A percentile compares a stretch with the other conserved stretches of the same genome.
Evolutionary conservation across 2,113 vertebrate species (phyloP).

Genomic region (Hymenochirus boettgeri): DNA sequence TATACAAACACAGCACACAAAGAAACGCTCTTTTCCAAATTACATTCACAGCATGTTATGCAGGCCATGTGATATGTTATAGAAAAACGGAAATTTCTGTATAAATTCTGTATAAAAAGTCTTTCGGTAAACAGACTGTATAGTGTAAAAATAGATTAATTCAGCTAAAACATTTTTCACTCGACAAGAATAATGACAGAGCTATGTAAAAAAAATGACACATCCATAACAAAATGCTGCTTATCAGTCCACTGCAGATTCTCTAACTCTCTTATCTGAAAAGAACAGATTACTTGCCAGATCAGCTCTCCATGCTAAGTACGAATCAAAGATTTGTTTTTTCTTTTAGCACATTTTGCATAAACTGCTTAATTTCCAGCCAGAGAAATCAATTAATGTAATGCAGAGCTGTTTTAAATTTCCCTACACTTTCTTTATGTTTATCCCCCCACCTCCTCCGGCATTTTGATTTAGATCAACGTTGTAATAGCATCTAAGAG

Average conservation of each 20-base stretch:
- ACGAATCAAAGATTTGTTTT: slow-evolving; percentile 64
- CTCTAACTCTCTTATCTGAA: slow-evolving; percentile 83
- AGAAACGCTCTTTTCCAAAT: too few relatives aligned
- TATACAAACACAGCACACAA: too few relatives aligned
- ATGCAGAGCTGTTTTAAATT: slow-evolving; percentile 48
- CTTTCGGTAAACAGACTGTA: too few relatives aligned
- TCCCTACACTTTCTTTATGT: slow-evolving; percentile 39
- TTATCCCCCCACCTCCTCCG: slow-evolving; percentile 40
- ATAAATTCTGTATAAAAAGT: too few relatives aligned
- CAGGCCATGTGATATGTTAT: too few relatives aligned
- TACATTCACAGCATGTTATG: too few relatives aligned
- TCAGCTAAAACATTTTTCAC: not conserved
- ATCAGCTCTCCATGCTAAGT: slow-evolving; percentile 70
- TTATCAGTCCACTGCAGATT: slow-evolving; percentile 82
- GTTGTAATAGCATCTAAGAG: slow-evolving; percentile 71
- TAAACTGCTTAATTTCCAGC: slow-evolving; percentile 46
- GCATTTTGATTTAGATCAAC: slow-evolving; percentile 51
- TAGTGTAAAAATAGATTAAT: too few relatives aligned
- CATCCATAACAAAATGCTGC: slow-evolving; percentile 52
- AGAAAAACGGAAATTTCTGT: too few relatives aligned
- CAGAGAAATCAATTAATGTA: slow-evolving; percentile 63
- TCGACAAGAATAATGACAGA: not conserved
- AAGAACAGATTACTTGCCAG: slow-evolving; percentile 73
- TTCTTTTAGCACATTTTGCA: slow-evolving; percentile 48
- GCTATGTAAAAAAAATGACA: not conserved